phyloP scores from a whole-genome alignment of 2,888 invertebrate genomes.

The Melanargia galathea region DNA sequence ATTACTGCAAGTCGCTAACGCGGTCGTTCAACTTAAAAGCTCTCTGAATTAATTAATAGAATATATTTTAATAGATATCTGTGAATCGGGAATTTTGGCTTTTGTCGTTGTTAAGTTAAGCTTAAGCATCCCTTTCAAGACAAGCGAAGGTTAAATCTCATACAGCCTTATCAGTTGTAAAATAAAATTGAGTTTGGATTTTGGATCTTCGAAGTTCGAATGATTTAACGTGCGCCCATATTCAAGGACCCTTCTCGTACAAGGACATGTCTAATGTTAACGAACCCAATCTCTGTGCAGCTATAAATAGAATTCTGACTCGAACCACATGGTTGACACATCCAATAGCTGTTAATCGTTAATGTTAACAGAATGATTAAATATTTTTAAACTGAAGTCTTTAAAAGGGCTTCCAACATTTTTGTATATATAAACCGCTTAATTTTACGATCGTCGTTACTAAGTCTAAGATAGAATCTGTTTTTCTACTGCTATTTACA shows the following conservation, averaged over 20 bases:
- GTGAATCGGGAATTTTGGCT: neutral
- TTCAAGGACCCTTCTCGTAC: constrained; percentile 38
- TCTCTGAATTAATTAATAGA: constrained; percentile 38
- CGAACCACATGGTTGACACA: constrained; percentile 68
- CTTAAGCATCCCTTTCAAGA: neutral
- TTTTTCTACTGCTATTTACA: too few relatives aligned
- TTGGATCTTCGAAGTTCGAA: constrained; percentile 1
- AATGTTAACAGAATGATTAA: constrained; percentile 12
- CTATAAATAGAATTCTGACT: constrained; percentile 70
- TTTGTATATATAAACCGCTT: neutral
- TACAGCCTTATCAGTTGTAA: neutral
- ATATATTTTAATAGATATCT: neutral
- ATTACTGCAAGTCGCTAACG: constrained; percentile 63
- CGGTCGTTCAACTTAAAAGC: constrained; percentile 65
- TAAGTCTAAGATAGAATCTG: too few relatives aligned
- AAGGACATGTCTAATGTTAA: constrained; percentile 56
- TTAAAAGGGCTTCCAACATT: neutral
- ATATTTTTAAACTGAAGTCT: neutral
- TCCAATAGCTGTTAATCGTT: constrained; percentile 47
- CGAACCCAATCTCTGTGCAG: constrained; percentile 59
- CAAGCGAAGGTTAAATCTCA: neutral
- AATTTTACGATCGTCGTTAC: too few relatives aligned
- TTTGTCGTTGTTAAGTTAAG: neutral
- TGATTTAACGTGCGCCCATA: neutral
- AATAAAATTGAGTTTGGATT: neutral